These are phyloP conservation scores for Channa argus DNA, from an alignment of 2,113 vertebrate species.

Conservation along the genomic window DNA sequence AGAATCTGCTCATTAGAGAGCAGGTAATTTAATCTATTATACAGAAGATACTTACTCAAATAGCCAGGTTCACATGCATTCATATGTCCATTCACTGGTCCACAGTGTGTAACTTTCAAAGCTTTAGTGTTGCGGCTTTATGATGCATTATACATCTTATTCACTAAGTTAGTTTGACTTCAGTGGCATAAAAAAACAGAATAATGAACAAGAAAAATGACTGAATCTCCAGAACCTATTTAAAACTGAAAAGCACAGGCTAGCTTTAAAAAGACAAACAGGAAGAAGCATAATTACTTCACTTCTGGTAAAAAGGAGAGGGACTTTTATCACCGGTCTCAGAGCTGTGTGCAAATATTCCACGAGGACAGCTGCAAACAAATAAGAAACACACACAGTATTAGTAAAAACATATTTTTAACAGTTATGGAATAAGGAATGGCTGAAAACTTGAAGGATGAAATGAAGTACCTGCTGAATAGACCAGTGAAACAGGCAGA, in stretches of 20 bases:
- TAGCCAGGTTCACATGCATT: not conserved
- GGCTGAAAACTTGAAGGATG: not conserved
- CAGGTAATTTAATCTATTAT: slow-evolving; percentile 45
- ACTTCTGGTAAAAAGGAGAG: slow-evolving; percentile 90
- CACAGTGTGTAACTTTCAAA: not conserved
- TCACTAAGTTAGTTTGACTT: not conserved
- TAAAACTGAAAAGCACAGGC: not conserved
- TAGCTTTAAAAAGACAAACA: not conserved
- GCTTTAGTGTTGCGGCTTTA: not conserved
- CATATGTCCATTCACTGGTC: slow-evolving; percentile 19
- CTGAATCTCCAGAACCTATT: not conserved
- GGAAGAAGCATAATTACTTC: slow-evolving; percentile 83
- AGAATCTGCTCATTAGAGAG: slow-evolving; percentile 43
- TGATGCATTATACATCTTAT: slow-evolving; percentile 8
- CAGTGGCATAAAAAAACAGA: not conserved
- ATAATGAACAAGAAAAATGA: not conserved
- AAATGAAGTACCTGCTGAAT: slow-evolving; percentile 86
- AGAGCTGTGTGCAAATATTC: slow-evolving; percentile 88
- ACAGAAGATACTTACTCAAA: slow-evolving; percentile 23
- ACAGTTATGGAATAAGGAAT: not conserved
- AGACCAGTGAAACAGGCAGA: slow-evolving; percentile 87
- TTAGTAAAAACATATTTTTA: not conserved
- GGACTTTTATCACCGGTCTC: slow-evolving; percentile 86
- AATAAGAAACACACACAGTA: not conserved
- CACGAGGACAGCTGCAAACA: slow-evolving; percentile 84